These are phyloP conservation scores for Hipposideros armiger DNA, from an alignment of 2,113 vertebrate species.

Conservation along the genomic window DNA sequence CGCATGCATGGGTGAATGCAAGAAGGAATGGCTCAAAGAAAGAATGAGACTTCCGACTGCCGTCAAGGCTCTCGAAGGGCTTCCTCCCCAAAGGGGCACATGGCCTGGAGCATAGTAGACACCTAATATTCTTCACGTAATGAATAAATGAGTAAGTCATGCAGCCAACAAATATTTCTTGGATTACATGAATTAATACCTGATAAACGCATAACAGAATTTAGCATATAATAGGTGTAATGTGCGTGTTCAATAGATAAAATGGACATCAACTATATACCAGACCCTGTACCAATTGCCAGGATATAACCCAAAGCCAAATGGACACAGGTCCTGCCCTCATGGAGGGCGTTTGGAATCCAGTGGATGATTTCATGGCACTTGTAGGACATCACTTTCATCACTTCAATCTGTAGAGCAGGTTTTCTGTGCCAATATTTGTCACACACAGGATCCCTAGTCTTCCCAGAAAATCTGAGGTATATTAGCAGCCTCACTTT, in stretches of 20 bases:
- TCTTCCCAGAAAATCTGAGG: not conserved
- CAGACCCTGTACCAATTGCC: not conserved
- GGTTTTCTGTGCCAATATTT: not conserved
- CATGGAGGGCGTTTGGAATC: not conserved
- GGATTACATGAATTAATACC: not conserved
- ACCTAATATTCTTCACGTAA: not conserved
- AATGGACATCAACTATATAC: not conserved
- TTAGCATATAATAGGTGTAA: not conserved
- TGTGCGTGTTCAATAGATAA: not conserved
- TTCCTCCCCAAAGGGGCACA: not conserved
- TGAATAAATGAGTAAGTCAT: not conserved
- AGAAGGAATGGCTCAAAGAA: not conserved
- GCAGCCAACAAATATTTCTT: not conserved
- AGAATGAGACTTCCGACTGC: rapidly evolving
- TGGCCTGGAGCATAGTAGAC: not conserved
- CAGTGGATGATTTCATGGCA: not conserved
- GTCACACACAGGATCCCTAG: not conserved
- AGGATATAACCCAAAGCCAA: not conserved
- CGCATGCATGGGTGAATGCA: not conserved
- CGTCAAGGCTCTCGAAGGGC: not conserved
- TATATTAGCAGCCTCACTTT: not conserved
- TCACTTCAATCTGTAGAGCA: not conserved
- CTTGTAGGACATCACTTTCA: not conserved
- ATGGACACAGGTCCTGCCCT: not conserved
- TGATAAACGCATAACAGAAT: not conserved